Evolutionary conservation across 2,113 vertebrate genomes (phyloP), one percentile per base, ranked within the genome.

Genomic region (Strix aluco): DNA sequence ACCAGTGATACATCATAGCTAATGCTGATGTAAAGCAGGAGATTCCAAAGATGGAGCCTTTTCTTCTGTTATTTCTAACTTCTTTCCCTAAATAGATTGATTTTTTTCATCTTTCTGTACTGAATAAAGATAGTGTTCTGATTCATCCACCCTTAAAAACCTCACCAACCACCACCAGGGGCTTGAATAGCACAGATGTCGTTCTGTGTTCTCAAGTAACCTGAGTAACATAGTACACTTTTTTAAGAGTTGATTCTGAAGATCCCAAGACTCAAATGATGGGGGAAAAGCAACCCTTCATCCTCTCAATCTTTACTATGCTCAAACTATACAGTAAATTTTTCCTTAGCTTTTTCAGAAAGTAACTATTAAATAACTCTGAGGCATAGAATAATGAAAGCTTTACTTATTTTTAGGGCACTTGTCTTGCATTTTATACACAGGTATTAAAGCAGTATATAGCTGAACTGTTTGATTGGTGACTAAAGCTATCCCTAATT

Each of bases 91-190:
- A 96, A 96, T 87, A 84, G 55, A 30, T n/a, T 47, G 69, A 21
- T 88, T 84, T 69, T 77, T 66, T 42, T 32, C 4, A 20, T 54
- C 42, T 86, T 94, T 85, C 69, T 88, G 46, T 94, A 66, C 65
- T 94, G 86, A 96, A 96, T 96, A 89, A 89, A 81, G 83, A 85
- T 91, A 96, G 66, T 94, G 93, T 96, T 96, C 91, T 94, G 91
- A 92, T 90, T 94, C 89, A 90, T 54, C 90, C 80, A 88, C 55
- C 88, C 85, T 92, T 89, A 88, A 91, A 97, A 88, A 85, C 62
- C 42, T 88, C 80, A 67, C 46, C 62, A 72, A 38, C 78, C 47
- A 82, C 58, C 70, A 51, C 79, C 47, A 69, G 63, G 72, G 58
- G 49, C 46, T 55, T 90, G 84, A 95, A 70, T 38, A 96, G 62